phyloP scores from a whole-genome alignment of 2,113 vertebrate species.

The Epinephelus moara region DNA sequence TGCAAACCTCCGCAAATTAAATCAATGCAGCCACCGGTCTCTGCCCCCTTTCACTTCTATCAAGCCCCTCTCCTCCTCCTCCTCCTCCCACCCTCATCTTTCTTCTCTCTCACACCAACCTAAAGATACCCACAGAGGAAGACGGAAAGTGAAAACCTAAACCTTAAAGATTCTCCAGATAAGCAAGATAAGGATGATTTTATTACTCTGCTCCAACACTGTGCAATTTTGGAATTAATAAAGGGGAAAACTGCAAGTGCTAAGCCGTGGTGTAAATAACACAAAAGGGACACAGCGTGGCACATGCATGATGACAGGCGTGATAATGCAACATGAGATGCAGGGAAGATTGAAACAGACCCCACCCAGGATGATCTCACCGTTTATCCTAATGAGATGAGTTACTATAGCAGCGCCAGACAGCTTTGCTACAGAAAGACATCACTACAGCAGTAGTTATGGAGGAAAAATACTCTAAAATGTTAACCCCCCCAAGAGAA shows the following conservation, averaged over 20 bases:
- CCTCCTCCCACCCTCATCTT: constrained; percentile 51
- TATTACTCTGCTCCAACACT: constrained; percentile 57
- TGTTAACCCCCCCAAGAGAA: constrained; percentile 65
- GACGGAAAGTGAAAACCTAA: constrained; percentile 53
- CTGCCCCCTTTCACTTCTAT: constrained; percentile 79
- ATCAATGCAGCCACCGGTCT: constrained; percentile 83
- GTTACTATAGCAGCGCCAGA: constrained; percentile 66
- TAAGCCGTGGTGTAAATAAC: constrained; percentile 61
- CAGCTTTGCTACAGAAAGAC: constrained; percentile 59
- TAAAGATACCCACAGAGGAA: constrained; percentile 51
- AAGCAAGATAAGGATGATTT: constrained; percentile 71
- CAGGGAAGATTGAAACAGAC: constrained; percentile 68
- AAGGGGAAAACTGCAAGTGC: constrained; percentile 37
- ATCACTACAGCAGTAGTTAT: constrained; percentile 59
- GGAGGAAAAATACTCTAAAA: constrained; percentile 72
- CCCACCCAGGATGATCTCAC: constrained; percentile 79
- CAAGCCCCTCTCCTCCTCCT: constrained; percentile 32
- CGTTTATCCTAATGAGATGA: constrained; percentile 77
- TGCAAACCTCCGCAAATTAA: constrained; percentile 88
- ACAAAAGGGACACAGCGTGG: constrained; percentile 64
- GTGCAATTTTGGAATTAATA: constrained; percentile 47
- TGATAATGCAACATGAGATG: constrained; percentile 80
- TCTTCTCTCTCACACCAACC: constrained; percentile 31
- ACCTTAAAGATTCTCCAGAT: constrained; percentile 64
- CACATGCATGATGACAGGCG: constrained; percentile 72